Percentiles rank a stretch among this genome's conserved stretches.
Evolutionary conservation across 2,888 invertebrate species (phyloP).

Genomic region (Hypena proboscidalis): DNA sequence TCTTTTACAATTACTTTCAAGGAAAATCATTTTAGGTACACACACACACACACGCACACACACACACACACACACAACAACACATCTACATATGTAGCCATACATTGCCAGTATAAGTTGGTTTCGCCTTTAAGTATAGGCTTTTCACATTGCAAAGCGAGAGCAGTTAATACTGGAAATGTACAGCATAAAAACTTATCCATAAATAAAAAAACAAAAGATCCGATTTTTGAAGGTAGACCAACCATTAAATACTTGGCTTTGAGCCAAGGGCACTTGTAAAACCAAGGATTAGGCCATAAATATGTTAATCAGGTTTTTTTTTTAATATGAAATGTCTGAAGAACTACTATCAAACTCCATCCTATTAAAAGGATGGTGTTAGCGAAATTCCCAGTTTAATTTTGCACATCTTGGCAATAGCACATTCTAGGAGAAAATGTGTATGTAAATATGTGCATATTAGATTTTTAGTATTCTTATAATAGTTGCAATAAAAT

Average conservation of each 20-base stretch:
- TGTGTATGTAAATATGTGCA: slow-evolving; percentile 62
- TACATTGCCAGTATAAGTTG: no score
- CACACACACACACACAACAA: no score
- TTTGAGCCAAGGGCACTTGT: slow-evolving; percentile 13
- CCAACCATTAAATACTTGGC: slow-evolving; percentile 20
- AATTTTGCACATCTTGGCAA: slow-evolving; percentile 76
- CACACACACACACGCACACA: no score
- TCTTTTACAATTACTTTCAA: no score
- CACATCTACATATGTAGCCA: no score
- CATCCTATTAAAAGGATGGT: slow-evolving; percentile 66
- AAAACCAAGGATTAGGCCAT: slow-evolving; percentile 15
- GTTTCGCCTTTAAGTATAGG: no score
- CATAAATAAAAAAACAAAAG: no score
- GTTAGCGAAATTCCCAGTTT: slow-evolving; percentile 81
- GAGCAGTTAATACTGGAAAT: no score
- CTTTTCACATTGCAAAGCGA: no score
- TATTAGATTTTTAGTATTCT: no score
- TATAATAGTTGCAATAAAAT: not conserved
- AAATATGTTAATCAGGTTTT: slow-evolving; percentile 13
- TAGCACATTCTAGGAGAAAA: slow-evolving; percentile 60
- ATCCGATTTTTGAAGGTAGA: slow-evolving; percentile 8
- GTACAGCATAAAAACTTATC: no score
- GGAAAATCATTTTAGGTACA: no score
- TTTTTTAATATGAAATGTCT: slow-evolving; percentile 49
- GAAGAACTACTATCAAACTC: slow-evolving; percentile 83